Percentiles rank a stretch among this genome's conserved stretches.
Evolutionary conservation across 2,113 vertebrate genomes (phyloP).

Genomic region (Pteropus alecto): DNA sequence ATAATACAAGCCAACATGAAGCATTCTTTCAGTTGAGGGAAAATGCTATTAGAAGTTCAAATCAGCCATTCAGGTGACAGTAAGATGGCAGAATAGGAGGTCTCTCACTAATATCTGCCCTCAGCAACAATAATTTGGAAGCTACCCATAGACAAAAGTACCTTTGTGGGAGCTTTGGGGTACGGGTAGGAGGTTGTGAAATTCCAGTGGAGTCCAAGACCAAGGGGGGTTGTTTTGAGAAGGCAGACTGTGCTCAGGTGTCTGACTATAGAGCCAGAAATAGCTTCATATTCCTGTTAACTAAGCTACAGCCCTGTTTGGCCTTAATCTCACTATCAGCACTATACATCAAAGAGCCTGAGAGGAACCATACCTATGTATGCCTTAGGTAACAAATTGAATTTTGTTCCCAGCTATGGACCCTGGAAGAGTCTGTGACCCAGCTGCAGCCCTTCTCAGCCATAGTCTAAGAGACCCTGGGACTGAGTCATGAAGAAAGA

Average conservation of each 20-base stretch:
- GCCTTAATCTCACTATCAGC: neutral
- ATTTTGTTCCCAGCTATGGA: neutral
- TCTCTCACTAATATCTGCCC: neutral
- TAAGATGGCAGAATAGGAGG: neutral
- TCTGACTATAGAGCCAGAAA: neutral
- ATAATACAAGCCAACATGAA: neutral
- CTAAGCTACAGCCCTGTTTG: neutral
- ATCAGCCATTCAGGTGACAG: neutral
- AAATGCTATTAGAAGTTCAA: neutral
- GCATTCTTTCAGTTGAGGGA: neutral
- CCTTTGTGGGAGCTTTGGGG: neutral
- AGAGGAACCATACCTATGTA: neutral
- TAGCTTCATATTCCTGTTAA: neutral
- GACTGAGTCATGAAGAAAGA: neutral
- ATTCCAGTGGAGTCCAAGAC: neutral
- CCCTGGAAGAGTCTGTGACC: neutral
- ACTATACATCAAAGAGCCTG: neutral
- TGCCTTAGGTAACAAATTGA: neutral
- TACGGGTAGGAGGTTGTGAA: neutral
- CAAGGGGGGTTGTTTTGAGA: neutral
- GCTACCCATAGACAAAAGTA: neutral
- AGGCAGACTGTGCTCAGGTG: neutral
- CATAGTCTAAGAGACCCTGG: neutral
- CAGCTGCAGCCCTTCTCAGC: neutral
- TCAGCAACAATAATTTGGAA: neutral